phyloP scores from a whole-genome alignment of 1,140 invertebrate species.

The Drosophila sp. region DNA sequence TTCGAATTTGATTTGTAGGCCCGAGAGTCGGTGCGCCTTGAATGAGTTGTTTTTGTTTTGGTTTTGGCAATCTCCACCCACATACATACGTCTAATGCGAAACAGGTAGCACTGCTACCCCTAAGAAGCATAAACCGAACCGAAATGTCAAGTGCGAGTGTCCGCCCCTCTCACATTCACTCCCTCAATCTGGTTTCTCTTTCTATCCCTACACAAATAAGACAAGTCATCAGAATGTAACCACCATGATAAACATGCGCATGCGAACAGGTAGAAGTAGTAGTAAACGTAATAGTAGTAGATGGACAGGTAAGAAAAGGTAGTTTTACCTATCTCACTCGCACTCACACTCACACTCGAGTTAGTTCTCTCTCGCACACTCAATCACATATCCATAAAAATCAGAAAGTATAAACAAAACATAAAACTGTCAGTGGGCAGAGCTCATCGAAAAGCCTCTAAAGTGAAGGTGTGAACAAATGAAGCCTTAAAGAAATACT shows the following conservation, averaged over 20 bases:
- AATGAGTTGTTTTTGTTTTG: slow-evolving; percentile 10
- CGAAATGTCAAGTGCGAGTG: slow-evolving; percentile 14
- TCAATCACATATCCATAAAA: slow-evolving; percentile 21
- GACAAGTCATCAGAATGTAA: slow-evolving; percentile 23
- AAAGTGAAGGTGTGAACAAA: slow-evolving; percentile 76
- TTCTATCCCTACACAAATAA: slow-evolving; percentile 13
- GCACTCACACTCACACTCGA: background rate
- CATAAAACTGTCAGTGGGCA: slow-evolving; percentile 82
- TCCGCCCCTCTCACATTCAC: slow-evolving; percentile 31
- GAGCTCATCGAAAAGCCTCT: slow-evolving; percentile 66
- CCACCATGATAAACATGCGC: slow-evolving; percentile 53
- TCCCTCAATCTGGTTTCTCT: slow-evolving; percentile 17
- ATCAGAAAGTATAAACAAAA: slow-evolving; percentile 77
- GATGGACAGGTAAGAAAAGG: slow-evolving; percentile 11
- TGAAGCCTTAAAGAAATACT: background rate
- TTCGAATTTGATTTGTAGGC: slow-evolving; percentile 77
- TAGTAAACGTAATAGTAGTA: no score
- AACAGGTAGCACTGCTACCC: slow-evolving; percentile 21
- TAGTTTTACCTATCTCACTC: background rate
- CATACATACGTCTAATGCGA: background rate
- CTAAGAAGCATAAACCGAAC: slow-evolving; percentile 11
- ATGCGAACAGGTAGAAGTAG: slow-evolving; percentile 52
- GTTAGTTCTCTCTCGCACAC: background rate
- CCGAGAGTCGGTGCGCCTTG: slow-evolving; percentile 30
- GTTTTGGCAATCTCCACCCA: slow-evolving; percentile 53